Base-by-base conservation (phyloP, 2,113 vertebrate genomes). In the Odocoileus virginianus region DNA sequence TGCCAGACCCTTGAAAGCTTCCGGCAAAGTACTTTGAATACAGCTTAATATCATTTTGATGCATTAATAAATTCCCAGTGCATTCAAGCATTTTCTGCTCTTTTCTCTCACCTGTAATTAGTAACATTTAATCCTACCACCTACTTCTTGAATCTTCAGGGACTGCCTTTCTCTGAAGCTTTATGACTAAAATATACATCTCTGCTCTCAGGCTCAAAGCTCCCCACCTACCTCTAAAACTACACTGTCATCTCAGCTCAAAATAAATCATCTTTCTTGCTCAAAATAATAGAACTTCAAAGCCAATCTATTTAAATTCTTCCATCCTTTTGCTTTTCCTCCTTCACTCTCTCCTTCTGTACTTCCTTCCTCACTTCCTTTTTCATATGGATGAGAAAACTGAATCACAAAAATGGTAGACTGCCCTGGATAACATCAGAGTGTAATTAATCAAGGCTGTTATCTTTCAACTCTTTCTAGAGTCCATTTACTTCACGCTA, bases 31-130 rank as follows among this genome's bases (percentile, higher is more conserved):
- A 43, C 36, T 86, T 82, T 67, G 27, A 88, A 52, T n/a, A n/a
- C 2, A 74, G 8, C 21, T 58, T 74, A 79, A n/a, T 52, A 30
- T 25, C 14, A 3, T 74, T 81, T 88, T 64, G 19, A 96, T 95
- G 45, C 55, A 81, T 81, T 74, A 83, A 85, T 71, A 86, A 94
- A 71, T 87, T 57, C 64, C 28, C 30, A 47, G 27, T 40, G 28
- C n/a, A 86, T 82, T 96, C 90, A 85, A 74, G 28, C 15, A 25
- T 61, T 58, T 28, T 82, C n/a, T 64, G 40, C 19, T 93, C 83
- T 93, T 96, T 95, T 86, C 15, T 64, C 58, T 84, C 28, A 33
- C 16, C 74, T 85, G 15, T 88, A 74, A 91, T 97, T 79, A 94
- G 52, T 45, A 74, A 85, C 36, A 55, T 60, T 82, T 91, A 90